phyloP scores from a whole-genome alignment of 2,797 vertebrate species.

The Phalloptychus januarius region DNA sequence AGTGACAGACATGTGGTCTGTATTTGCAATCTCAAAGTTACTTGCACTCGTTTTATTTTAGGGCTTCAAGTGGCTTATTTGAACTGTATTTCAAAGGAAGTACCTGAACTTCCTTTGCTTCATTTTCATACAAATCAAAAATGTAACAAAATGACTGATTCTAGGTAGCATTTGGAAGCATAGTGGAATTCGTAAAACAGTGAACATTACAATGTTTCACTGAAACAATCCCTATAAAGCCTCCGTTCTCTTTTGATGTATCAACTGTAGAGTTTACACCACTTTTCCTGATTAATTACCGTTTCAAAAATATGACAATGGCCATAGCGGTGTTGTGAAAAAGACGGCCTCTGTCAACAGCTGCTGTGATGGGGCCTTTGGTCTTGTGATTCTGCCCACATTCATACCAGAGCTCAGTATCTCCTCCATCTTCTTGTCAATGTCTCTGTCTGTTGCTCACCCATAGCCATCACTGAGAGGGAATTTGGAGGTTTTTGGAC shows the following conservation, averaged over 20 bases:
- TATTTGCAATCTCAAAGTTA: background rate
- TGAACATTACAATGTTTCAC: background rate
- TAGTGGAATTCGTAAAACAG: background rate
- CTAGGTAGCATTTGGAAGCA: background rate
- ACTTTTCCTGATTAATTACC: background rate
- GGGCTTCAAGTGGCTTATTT: too few species aligned
- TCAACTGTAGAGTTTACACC: background rate
- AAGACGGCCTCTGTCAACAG: conserved; percentile 35
- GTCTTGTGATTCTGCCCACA: conserved; percentile 60
- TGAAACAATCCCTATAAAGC: background rate
- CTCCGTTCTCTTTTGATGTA: background rate
- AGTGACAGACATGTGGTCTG: background rate
- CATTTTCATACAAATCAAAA: background rate
- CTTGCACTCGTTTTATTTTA: too few species aligned
- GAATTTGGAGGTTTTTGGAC: conserved; percentile 47
- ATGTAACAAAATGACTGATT: background rate
- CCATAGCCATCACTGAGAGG: conserved; percentile 52
- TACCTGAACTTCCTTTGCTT: too few species aligned
- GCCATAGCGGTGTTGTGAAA: conserved; percentile 48
- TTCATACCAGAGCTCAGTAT: conserved; percentile 64
- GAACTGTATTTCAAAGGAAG: too few species aligned
- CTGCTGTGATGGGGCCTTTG: conserved; percentile 6
- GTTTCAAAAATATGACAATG: conserved; percentile 22
- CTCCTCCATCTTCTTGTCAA: conserved; percentile 44
- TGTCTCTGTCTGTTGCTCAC: conserved; percentile 46